Conservation (phyloP, 2,113 vertebrate species). For the Phaetusa simplex region DNA sequence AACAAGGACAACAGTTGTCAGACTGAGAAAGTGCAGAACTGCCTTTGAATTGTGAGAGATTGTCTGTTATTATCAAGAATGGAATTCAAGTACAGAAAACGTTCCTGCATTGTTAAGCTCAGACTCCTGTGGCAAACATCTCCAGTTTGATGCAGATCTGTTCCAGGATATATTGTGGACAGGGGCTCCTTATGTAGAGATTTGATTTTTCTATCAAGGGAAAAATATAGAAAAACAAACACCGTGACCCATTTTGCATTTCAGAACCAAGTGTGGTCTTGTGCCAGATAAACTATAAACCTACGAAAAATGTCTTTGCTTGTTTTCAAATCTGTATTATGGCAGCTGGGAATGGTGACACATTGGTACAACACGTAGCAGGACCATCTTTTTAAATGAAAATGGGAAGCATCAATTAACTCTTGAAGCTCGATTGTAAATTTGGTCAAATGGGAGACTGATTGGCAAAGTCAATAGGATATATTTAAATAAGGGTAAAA, state of each 20-base stretch:
- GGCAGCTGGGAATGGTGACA: background rate
- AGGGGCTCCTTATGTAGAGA: background rate
- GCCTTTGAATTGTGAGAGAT: constrained; percentile 80
- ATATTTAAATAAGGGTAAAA: background rate
- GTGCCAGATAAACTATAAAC: constrained; percentile 19
- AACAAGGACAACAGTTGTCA: constrained; percentile 90
- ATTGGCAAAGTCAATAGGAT: background rate
- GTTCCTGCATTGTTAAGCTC: constrained; percentile 52
- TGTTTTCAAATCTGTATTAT: constrained; percentile 4
- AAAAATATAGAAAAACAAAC: constrained; percentile 25
- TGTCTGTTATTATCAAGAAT: constrained; percentile 78
- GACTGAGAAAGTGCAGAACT: constrained; percentile 80
- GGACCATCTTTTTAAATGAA: constrained; percentile 13
- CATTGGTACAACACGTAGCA: background rate
- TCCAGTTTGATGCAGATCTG: constrained; percentile 57
- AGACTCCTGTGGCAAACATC: constrained; percentile 52
- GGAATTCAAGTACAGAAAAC: constrained; percentile 74
- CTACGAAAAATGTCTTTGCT: background rate
- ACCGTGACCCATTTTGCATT: constrained; percentile 7
- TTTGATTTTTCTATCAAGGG: constrained; percentile 28
- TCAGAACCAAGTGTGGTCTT: background rate
- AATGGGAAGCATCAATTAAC: background rate
- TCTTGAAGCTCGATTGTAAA: constrained; percentile 2
- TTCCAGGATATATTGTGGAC: constrained; percentile 22
- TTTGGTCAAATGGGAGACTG: background rate